Conservation (phyloP, 2,797 vertebrate species). For the Peromyscus aztecus region DNA sequence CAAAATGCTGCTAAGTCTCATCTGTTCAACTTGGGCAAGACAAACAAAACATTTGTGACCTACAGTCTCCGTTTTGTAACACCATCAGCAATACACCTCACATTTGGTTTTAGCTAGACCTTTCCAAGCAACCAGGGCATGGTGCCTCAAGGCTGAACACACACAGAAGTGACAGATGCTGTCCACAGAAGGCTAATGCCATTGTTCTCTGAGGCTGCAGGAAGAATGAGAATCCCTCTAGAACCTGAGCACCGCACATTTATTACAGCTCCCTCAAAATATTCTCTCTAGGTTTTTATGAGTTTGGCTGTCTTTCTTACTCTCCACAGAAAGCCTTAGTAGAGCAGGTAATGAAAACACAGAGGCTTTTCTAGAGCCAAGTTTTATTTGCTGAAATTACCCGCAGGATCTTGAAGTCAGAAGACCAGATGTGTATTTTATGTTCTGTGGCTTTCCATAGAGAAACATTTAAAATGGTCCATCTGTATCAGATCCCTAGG, state of each 20-base stretch:
- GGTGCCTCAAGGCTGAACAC: not conserved
- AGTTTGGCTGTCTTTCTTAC: constrained; percentile 11
- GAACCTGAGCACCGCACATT: not conserved
- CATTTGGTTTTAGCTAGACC: constrained; percentile 15
- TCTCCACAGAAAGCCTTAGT: not conserved
- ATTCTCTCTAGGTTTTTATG: not conserved
- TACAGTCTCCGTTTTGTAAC: constrained; percentile 7
- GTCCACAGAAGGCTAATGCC: not conserved
- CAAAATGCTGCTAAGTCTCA: constrained; percentile 64
- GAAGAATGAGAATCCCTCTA: not conserved
- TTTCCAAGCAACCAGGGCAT: constrained; percentile 51
- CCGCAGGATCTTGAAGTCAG: constrained; percentile 30
- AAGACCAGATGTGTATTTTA: constrained; percentile 60
- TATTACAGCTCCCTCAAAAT: not conserved
- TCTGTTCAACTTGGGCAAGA: constrained; percentile 58
- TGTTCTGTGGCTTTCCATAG: constrained; percentile 17
- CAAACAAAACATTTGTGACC: constrained; percentile 45
- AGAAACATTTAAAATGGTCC: constrained; percentile 43
- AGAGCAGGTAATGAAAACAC: not conserved
- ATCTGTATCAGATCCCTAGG: not conserved
- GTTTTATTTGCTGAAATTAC: constrained; percentile 61
- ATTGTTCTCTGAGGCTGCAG: not conserved
- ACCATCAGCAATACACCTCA: not conserved
- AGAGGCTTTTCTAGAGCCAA: constrained; percentile 13
- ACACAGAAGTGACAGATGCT: constrained; percentile 9